Conservation (phyloP, 1,140 invertebrate genomes). For the Maconellicoccus hirsutus region DNA sequence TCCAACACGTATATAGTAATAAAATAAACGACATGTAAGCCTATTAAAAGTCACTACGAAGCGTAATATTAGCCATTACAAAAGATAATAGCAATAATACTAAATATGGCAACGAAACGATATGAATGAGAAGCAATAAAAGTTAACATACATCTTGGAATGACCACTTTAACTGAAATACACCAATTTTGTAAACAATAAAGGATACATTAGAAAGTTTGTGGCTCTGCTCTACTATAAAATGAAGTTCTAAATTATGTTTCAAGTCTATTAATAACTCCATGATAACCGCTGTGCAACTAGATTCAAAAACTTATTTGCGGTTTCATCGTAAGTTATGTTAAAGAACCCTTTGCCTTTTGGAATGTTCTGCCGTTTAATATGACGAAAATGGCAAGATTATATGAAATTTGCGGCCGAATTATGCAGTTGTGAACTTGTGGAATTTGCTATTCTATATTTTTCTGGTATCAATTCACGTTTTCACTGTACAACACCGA, state of each 20-base stretch:
- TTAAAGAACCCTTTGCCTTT: not conserved
- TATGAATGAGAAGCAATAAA: not conserved
- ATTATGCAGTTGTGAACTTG: not conserved
- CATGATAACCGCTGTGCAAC: not conserved
- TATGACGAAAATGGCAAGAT: not conserved
- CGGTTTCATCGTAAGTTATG: not conserved
- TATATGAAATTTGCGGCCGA: not conserved
- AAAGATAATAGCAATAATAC: constrained; percentile 10
- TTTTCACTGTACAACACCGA: no score
- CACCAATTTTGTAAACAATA: constrained; percentile 4
- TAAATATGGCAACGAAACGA: not conserved
- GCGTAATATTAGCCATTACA: not conserved
- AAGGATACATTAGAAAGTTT: constrained; percentile 9
- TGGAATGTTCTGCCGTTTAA: not conserved
- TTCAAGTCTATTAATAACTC: constrained; percentile 5
- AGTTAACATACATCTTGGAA: not conserved
- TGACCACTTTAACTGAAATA: constrained; percentile 9
- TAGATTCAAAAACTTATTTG: not conserved
- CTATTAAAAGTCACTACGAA: not conserved
- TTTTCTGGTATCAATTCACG: no score
- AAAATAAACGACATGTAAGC: not conserved
- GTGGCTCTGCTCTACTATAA: not conserved
- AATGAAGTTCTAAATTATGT: not conserved
- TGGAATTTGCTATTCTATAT: no score
- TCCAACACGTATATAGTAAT: no score